Percentiles rank a stretch among this genome's conserved stretches.
Evolutionary conservation across 2,113 vertebrate species (phyloP).

Genomic region (Meriones unguiculatus): DNA sequence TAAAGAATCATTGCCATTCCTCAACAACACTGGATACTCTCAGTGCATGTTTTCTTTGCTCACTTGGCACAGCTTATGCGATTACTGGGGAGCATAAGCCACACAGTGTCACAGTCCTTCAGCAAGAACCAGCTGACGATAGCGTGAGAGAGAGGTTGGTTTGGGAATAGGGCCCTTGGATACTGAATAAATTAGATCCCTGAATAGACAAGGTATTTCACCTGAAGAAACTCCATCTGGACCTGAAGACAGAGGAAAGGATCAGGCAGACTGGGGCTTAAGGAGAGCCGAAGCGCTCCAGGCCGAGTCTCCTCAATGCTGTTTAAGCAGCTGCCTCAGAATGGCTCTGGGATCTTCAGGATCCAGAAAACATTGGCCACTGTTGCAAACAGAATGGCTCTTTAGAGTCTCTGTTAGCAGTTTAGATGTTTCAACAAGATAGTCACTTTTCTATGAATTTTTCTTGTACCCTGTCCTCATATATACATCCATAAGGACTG

Average conservation of each 20-base stretch:
- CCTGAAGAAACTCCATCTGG: background rate
- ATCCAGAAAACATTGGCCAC: background rate
- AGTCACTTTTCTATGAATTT: background rate
- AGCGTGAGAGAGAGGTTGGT: background rate
- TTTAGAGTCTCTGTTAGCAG: background rate
- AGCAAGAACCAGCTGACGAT: background rate
- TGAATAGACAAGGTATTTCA: background rate
- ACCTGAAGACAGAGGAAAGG: background rate
- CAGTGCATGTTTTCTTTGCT: background rate
- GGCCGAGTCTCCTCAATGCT: background rate
- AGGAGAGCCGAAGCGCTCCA: background rate
- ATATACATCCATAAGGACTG: too few species aligned
- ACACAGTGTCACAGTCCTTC: background rate
- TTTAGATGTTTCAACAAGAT: background rate
- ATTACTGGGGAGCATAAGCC: background rate
- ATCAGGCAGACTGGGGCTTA: background rate
- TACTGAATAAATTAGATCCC: background rate
- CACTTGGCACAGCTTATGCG: background rate
- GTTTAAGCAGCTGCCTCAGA: background rate
- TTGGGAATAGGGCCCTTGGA: background rate
- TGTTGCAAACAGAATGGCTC: background rate
- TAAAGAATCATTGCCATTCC: too few species aligned
- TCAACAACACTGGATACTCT: too few species aligned
- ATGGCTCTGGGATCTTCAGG: background rate
- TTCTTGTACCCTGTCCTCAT: background rate